Evolutionary conservation across 2,888 invertebrate species (phyloP), one percentile per base, ranked within the genome.

Genomic region (Drosophila recens): DNA sequence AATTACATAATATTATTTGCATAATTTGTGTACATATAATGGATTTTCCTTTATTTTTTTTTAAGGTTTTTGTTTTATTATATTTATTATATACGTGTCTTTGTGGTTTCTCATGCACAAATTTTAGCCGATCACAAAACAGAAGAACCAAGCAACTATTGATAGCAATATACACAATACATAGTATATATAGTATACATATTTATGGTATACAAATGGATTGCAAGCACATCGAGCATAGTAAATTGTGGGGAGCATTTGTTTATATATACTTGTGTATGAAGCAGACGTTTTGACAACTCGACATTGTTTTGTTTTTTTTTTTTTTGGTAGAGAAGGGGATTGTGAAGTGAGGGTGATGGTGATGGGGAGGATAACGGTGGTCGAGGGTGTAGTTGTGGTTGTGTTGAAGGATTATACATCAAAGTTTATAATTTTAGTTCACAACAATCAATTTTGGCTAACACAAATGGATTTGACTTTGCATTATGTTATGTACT

Each of bases 391-490:
- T 10, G 13, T 61, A n/a, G 2, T 34, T 13, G n/a, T 8, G 53
- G 11, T 8, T 13, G 23, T 20, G 11, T 36, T 40, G 30, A 17
- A 20, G 51, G 58, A 45, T 53, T 80, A 68, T 64, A 76, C 61
- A 70, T 86, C 68, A 64, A 75, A 67, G 27, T 48, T 59, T 65
- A 43, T 53, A 61, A 54, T 57, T 72, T 59, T 65, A 20, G 38
- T 48, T 67, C 72, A 88, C 88, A 83, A 82, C 77, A 82, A 78
- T 82, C 71, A 79, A 63, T 72, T 65, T 61, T 61, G 69, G 82
- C 75, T 59, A 85, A 79, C 75, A 70, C 59, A 75, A 66, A 6
- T 61, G 33, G 52, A 63, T 69, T 65, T 40, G 38, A 23, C 9
- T 46, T 11, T 20, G 43, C 62, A 48, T 56, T 56, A 46, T 46